phyloP scores from a whole-genome alignment of 64 coral and sea anemone species.

The Montipora capricornis region DNA sequence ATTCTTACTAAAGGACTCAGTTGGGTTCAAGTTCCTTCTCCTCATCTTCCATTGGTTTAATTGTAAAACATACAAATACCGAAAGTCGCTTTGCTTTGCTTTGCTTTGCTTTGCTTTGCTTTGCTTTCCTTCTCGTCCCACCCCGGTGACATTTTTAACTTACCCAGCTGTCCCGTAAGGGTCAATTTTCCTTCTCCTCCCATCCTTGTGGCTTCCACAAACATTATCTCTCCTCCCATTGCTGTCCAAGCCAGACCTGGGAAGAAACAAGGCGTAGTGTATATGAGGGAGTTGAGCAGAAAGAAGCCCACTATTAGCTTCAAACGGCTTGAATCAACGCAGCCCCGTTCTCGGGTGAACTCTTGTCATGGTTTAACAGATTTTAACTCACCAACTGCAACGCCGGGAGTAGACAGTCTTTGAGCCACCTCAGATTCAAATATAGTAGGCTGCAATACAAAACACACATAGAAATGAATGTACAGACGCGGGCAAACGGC shows the following conservation, averaged over 20 bases:
- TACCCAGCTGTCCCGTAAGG: slow-evolving; percentile 88
- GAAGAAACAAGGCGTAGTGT: not conserved
- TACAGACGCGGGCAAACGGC: no score
- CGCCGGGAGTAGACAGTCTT: slow-evolving; percentile 80
- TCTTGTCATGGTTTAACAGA: no score
- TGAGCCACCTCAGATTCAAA: slow-evolving; percentile 95
- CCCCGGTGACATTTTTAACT: not conserved
- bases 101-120: not conserved
- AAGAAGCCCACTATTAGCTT: no score
- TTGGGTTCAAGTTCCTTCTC: no score
- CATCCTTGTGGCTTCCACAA: slow-evolving; percentile 94
- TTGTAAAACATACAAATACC: no score
- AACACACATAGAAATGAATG: not conserved
- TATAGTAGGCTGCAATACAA: slow-evolving; percentile 59
- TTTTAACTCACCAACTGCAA: slow-evolving; percentile 75
- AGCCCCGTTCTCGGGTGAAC: no score
- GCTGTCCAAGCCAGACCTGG: slow-evolving; percentile 92
- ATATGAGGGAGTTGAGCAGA: no score
- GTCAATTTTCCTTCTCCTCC: slow-evolving; percentile 91
- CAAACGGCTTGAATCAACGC: no score
- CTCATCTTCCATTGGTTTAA: no score
- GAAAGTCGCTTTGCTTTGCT: no score
- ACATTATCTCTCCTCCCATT: slow-evolving; percentile 97
- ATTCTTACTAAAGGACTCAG: no score
- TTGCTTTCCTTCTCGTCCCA: not conserved